These are phyloP conservation scores for Malthinus seriepunctatus DNA, from an alignment of 2,888 invertebrate genomes.

Conservation along the genomic window DNA sequence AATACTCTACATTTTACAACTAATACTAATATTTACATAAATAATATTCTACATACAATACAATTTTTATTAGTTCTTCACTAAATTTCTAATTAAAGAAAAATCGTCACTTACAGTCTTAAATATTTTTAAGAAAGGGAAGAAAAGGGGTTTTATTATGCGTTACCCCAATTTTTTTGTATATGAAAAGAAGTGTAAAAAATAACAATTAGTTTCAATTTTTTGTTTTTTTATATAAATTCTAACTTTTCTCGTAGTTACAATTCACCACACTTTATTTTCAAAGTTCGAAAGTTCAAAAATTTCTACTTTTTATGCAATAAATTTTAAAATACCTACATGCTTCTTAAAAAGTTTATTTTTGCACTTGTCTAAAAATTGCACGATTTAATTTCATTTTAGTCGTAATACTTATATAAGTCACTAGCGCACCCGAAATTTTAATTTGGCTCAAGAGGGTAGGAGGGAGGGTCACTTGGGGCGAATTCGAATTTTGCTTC, in stretches of 20 bases:
- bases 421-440: too few species aligned
- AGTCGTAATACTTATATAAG: too few species aligned
- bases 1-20: constrained; percentile 30
- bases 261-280: background rate
- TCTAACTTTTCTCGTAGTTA: too few species aligned
- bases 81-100: too few species aligned
- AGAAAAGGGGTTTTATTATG: background rate
- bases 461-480: too few species aligned
- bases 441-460: too few species aligned
- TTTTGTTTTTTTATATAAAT: background rate
- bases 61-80: background rate
- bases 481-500: too few species aligned
- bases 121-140: too few species aligned
- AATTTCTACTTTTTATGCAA: background rate
- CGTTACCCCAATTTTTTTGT: background rate
- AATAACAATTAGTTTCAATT: constrained; percentile 1
- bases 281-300: background rate
- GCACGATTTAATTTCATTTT: background rate
- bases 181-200: background rate
- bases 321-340: too few species aligned
- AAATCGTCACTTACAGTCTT: too few species aligned
- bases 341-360: background rate
- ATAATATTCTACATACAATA: constrained; percentile 5
- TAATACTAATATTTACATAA: constrained; percentile 29
- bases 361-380: constrained; percentile 5